Evolutionary conservation across 2,797 vertebrate genomes (phyloP).

Genomic region (Astyanax mexicanus): DNA sequence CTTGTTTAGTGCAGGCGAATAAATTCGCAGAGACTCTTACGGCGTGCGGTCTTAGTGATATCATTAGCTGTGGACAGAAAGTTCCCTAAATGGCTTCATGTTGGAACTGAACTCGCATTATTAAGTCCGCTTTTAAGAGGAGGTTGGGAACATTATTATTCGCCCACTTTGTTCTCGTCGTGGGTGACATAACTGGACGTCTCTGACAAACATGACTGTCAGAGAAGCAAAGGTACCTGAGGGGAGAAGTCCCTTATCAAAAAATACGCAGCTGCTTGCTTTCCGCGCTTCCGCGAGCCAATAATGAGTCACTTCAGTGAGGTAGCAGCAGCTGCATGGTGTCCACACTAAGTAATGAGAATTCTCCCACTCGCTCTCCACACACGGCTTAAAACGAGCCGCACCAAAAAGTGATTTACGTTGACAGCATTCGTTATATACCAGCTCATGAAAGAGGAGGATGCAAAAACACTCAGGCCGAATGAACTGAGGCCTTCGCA

Average conservation of each 20-base stretch:
- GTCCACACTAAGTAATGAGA: neutral
- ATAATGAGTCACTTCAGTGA: constrained; percentile 9
- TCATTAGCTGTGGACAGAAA: constrained; percentile 9
- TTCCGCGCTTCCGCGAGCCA: neutral
- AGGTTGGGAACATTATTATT: constrained; percentile 8
- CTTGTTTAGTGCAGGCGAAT: neutral
- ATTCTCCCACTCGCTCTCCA: constrained; percentile 16
- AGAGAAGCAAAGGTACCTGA: neutral
- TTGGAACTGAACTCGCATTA: neutral
- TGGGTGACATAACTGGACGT: neutral
- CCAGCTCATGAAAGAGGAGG: constrained; percentile 4
- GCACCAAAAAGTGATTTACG: neutral
- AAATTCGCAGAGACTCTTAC: constrained; percentile 3
- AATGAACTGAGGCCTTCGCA: neutral
- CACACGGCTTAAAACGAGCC: neutral
- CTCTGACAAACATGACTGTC: neutral
- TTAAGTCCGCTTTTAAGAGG: neutral
- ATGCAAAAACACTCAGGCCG: neutral
- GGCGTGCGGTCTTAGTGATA: neutral
- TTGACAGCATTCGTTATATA: neutral
- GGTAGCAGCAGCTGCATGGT: neutral
- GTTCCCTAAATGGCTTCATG: constrained; percentile 9
- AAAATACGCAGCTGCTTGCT: constrained; percentile 20
- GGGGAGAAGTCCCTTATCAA: constrained; percentile 24
- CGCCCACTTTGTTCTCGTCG: constrained; percentile 11